Conservation (phyloP, 2,797 vertebrate species). For the Phataginus tetradactyla region DNA sequence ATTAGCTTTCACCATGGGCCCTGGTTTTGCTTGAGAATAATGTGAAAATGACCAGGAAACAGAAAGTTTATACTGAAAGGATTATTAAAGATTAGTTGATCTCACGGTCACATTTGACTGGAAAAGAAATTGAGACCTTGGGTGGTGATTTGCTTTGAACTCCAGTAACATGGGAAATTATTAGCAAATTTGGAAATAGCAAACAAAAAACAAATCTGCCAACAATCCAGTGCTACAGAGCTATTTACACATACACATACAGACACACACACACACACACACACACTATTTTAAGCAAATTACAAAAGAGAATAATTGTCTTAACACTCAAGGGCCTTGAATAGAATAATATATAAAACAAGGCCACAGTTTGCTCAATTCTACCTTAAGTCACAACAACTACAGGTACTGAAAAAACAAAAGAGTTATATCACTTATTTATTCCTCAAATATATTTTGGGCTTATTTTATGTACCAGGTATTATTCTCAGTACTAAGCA, state of each 20-base stretch:
- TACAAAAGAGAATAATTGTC: background rate
- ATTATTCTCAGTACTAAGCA: background rate
- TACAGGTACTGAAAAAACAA: background rate
- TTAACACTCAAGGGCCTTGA: background rate
- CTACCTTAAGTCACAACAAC: background rate
- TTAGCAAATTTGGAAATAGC: background rate
- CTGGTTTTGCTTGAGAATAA: background rate
- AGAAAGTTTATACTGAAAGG: background rate
- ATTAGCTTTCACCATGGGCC: fast-evolving
- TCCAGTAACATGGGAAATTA: background rate
- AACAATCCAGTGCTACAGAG: background rate
- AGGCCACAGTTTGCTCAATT: background rate
- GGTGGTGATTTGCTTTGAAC: background rate
- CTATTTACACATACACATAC: background rate
- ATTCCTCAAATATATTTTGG: background rate
- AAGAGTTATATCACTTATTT: background rate
- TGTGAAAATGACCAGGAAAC: background rate
- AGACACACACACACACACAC: background rate
- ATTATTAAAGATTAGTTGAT: background rate
- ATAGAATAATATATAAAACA: background rate
- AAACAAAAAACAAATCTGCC: background rate
- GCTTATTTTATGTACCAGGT: background rate
- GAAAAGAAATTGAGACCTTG: background rate
- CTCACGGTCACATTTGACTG: background rate
- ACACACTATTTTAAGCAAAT: background rate